These are phyloP conservation scores for Leptinotarsa tumamoca DNA, from an alignment of 2,888 invertebrate genomes.

Conservation along the genomic window DNA sequence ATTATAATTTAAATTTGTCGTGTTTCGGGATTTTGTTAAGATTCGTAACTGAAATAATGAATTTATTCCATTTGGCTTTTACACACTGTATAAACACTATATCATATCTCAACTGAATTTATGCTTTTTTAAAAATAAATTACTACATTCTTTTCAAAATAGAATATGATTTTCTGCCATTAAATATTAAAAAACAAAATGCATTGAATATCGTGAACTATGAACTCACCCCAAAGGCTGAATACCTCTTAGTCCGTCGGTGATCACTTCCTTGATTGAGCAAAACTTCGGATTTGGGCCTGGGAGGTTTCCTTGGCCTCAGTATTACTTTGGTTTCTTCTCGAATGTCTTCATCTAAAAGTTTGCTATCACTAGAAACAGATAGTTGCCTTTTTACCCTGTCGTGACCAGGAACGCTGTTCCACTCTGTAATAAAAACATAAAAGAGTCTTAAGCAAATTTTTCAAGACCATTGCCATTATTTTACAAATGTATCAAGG, in stretches of 20 bases:
- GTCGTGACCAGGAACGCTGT: conserved; percentile 81
- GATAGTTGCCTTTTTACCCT: conserved; percentile 90
- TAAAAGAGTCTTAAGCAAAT: background rate
- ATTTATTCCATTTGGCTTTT: too few relatives aligned
- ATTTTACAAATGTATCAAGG: too few relatives aligned
- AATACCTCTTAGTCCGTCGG: conserved; percentile 92
- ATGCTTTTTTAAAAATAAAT: too few relatives aligned
- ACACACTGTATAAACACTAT: too few relatives aligned
- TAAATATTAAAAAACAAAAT: too few relatives aligned
- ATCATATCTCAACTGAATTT: too few relatives aligned
- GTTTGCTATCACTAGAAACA: conserved; percentile 92
- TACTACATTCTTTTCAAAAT: too few relatives aligned
- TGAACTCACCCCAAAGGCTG: conserved; percentile 93
- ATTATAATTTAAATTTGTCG: too few relatives aligned
- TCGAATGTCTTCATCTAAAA: conserved; percentile 89
- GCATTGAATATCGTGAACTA: background rate
- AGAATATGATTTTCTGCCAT: too few relatives aligned
- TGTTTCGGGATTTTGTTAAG: too few relatives aligned
- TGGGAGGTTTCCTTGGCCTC: conserved; percentile 90
- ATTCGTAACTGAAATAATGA: too few relatives aligned
- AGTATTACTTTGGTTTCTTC: conserved; percentile 90
- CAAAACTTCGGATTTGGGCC: conserved; percentile 97
- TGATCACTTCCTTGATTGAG: conserved; percentile 76
- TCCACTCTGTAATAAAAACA: conserved; percentile 76
- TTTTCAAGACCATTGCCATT: too few relatives aligned